Base-by-base conservation (phyloP, 2,888 invertebrate species). In the Lasiommata megera region DNA sequence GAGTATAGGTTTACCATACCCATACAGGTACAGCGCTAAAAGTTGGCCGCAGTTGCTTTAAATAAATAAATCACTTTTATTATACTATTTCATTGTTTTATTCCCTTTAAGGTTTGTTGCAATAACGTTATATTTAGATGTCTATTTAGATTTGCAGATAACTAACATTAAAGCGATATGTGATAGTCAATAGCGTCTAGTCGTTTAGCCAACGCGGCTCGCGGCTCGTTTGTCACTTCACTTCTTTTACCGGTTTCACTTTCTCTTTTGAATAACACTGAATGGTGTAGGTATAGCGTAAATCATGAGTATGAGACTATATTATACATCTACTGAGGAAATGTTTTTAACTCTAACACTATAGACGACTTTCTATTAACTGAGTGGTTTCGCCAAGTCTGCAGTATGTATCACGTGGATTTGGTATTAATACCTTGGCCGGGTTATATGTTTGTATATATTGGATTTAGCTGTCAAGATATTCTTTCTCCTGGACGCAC, bases 211-310 rank as follows among this genome's bases (percentile, higher is more conserved):
- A 12, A 23, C 18, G 43, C 29, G 46, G 11, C 16, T 46, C 44
- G 11, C 46, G 16, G 46, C 11, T 16, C 46, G 46, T 46, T 46
- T 46, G 31, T 46, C 28, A 44, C 44, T 44, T 28, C 11, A 28
- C 11, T 44, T 14, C 44, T 12, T 29, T 44, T 28, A 17, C 46
- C 46, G 46, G 46, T 46, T 14, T 46, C 46, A 46, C 46, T 46
- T 46, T 46, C 46, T 46, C 46, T 46, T 46, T 46, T 16, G 16
- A 31, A 46, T 46, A 31, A 29, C 29, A 46, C 44, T 44, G 44
- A 28, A 14, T 46, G 31, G 31, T 29, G 29, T 46, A n/a, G n/a
- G n/a, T n/a, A 8, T 44, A 29, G 28, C 29, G 2, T 29, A 29
- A 37, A 6, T 29, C 31, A 6, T 41, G 18, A 41, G 6, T 9